Base-by-base conservation (phyloP, 2,888 invertebrate genomes). In the Chymomyza amoena region DNA sequence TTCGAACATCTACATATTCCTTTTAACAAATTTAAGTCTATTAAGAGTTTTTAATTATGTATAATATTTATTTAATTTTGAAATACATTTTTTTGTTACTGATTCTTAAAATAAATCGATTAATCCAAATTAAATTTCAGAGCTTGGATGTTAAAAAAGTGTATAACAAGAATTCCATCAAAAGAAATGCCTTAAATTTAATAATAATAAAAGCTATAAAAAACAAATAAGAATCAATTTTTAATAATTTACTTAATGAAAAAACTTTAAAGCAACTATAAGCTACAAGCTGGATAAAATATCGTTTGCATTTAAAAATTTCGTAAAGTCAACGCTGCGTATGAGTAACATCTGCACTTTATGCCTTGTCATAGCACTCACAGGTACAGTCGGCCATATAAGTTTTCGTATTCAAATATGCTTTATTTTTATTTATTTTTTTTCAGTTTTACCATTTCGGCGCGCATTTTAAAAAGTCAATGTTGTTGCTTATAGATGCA, bases 281-380 rank as follows among this genome's bases (percentile, higher is more conserved):
- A 45, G 13, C 13, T 13, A 1, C 10, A 45, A 25, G 6, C 15
- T 25, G 25, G 13, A 20, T 59, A 25, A 15, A 36, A 7, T 20
- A 13, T 6, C 10, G 32, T 59, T 59, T 32, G 5, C 32, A 18
- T 59, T 56, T 54, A 5, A 16, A 56, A 56, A 56, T n/a, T 25
- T 56, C 6, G 56, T 6, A 56, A 45, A 4, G 13, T 9, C 64
- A 25, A 32, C 63, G 7, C 15, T 69, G 63, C 72, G 74, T 73
- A 73, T 79, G 77, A 66, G 78, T 64, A 80, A 77, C 69, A 77
- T 71, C 60, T 77, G 73, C 61, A 56, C 32, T 82, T 75, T 68
- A 73, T 77, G 68, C 56, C 62, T 64, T 59, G 20, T 45, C 25
- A 28, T 15, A 25, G 50, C 52, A 54, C 52, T 54, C 13, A 45